These are phyloP conservation scores for Pygmarrhopalites habei DNA, from an alignment of 1,140 invertebrate genomes.

Conservation along the genomic window DNA sequence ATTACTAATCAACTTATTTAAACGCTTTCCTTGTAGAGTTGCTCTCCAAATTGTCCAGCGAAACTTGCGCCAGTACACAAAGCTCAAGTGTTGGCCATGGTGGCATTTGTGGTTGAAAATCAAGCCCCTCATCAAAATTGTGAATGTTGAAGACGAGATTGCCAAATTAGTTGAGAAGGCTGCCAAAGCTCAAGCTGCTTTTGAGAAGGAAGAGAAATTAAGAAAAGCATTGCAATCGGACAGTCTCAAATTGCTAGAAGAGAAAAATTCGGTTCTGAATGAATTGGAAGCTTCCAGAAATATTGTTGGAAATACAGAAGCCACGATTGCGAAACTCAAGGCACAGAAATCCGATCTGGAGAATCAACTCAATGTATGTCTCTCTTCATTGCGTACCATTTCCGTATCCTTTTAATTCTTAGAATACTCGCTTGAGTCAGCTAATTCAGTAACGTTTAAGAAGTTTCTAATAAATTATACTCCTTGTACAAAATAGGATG, in stretches of 20 bases:
- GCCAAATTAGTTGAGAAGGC: constrained; percentile 94
- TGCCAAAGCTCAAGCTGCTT: constrained; percentile 83
- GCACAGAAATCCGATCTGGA: constrained; percentile 96
- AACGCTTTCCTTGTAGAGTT: constrained; percentile 60
- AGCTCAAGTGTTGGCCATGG: constrained; percentile 96
- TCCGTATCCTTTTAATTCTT: too few species aligned
- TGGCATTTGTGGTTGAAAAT: not conserved
- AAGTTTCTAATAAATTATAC: not conserved
- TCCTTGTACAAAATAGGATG: too few species aligned
- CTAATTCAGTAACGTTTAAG: too few species aligned
- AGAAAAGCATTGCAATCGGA: constrained; percentile 93
- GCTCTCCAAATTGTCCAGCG: constrained; percentile 96
- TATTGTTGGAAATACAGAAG: constrained; percentile 77
- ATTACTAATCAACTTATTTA: too few species aligned
- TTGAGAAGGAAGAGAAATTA: constrained; percentile 88
- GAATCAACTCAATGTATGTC: constrained; percentile 81
- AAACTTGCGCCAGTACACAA: constrained; percentile 96
- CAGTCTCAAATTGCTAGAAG: constrained; percentile 80
- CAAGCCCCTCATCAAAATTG: not conserved
- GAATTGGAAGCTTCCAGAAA: constrained; percentile 87
- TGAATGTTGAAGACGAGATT: constrained; percentile 1
- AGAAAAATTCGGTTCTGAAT: constrained; percentile 83
- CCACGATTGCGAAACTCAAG: constrained; percentile 82
- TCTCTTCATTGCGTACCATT: too few species aligned
- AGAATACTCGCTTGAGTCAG: too few species aligned